Evolutionary conservation across 2,113 vertebrate species (phyloP).

Genomic region (Chaenogobius annularis): DNA sequence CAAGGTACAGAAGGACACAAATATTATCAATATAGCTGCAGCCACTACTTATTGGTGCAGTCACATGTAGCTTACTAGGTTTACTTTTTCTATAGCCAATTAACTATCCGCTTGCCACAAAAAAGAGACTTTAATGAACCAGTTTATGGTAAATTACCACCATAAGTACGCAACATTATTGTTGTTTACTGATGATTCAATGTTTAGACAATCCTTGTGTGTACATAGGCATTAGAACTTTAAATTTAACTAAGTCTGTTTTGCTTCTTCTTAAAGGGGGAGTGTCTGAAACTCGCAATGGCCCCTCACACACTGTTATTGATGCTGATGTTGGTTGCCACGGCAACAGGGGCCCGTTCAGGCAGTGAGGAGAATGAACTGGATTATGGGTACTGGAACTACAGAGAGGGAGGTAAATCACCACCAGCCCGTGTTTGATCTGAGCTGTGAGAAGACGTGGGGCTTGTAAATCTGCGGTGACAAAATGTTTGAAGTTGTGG

Average conservation of each 20-base stretch:
- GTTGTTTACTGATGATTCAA: background rate
- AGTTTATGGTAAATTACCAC: too few species aligned
- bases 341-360: slow-evolving; percentile 54
- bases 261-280: slow-evolving; percentile 2
- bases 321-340: slow-evolving; percentile 57
- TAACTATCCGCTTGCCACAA: too few species aligned
- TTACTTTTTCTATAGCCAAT: too few species aligned
- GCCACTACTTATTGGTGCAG: too few species aligned
- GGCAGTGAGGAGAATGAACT: slow-evolving; percentile 69
- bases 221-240: background rate
- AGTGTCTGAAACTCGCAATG: slow-evolving; percentile 48
- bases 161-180: too few species aligned
- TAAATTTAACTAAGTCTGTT: background rate
- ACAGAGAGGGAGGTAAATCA: slow-evolving; percentile 81
- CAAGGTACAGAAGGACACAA: too few species aligned
- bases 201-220: background rate
- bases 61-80: too few species aligned
- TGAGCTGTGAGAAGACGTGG: slow-evolving; percentile 1
- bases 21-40: too few species aligned
- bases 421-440: slow-evolving; percentile 28
- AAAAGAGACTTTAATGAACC: too few species aligned
- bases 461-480: slow-evolving; percentile 30
- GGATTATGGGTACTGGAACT: slow-evolving; percentile 81
- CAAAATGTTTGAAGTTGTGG: slow-evolving; percentile 25
- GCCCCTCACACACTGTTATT: slow-evolving; percentile 49